Evolutionary conservation across 53 echinoderm and acorn worm species (phyloP).

Genomic region (Temnopleurus reevesii): DNA sequence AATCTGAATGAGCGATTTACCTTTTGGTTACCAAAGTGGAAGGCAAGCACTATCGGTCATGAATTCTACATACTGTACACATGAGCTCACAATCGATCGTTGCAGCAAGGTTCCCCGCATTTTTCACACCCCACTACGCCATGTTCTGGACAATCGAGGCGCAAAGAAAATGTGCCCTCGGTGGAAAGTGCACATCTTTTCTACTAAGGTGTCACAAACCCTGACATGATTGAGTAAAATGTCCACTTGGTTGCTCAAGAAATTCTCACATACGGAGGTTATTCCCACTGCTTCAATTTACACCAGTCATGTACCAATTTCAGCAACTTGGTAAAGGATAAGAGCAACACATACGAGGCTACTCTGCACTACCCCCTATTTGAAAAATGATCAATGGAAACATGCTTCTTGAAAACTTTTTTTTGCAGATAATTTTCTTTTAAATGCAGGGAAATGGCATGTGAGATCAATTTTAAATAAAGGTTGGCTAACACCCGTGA

Average conservation of each 20-base stretch:
- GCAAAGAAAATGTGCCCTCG: constrained; percentile 24
- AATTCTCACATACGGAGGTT: neutral
- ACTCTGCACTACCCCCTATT: too few relatives aligned
- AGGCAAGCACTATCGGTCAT: neutral
- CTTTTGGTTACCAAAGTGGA: neutral
- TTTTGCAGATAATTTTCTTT: too few relatives aligned
- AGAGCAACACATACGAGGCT: too few relatives aligned
- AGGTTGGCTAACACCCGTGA: neutral
- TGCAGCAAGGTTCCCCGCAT: neutral
- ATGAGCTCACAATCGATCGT: constrained; percentile 41
- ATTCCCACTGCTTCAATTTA: neutral
- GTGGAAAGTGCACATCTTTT: constrained; percentile 16
- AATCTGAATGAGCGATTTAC: neutral
- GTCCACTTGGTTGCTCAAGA: neutral
- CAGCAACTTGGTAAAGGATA: too few relatives aligned
- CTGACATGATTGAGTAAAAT: constrained; percentile 9
- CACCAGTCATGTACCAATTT: neutral
- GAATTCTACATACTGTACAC: constrained; percentile 36
- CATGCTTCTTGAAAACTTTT: too few relatives aligned
- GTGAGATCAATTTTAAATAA: too few relatives aligned
- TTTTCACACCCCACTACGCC: constrained; percentile 21
- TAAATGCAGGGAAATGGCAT: too few relatives aligned
- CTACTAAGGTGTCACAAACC: constrained; percentile 25
- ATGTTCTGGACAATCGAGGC: constrained; percentile 19
- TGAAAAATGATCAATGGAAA: too few relatives aligned